These are phyloP conservation scores for Mimumesa dahlbomi DNA, from an alignment of 2,888 invertebrate species.

Conservation along the genomic window DNA sequence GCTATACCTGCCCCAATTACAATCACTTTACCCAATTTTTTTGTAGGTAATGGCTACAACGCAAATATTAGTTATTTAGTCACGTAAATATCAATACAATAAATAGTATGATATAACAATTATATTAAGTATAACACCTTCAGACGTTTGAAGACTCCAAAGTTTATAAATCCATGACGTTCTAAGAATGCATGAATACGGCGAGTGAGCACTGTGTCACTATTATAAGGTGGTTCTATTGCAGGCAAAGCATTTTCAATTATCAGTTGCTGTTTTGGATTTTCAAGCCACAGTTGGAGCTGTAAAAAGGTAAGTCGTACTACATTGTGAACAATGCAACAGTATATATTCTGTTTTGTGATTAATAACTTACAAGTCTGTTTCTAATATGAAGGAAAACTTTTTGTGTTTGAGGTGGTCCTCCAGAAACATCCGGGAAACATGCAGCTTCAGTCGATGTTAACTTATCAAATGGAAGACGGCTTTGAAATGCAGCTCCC, in stretches of 20 bases:
- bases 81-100: slow-evolving; percentile 52
- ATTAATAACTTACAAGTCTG: slow-evolving; percentile 83
- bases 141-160: slow-evolving; percentile 95
- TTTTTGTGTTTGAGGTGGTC: slow-evolving; percentile 90
- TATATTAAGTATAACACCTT: slow-evolving; percentile 81
- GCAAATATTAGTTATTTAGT: no score
- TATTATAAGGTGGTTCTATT: slow-evolving; percentile 95
- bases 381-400: slow-evolving; percentile 96
- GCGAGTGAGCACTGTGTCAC: slow-evolving; percentile 91
- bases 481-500: slow-evolving; percentile 96
- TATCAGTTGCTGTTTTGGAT: slow-evolving; percentile 95
- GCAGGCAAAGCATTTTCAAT: slow-evolving; percentile 90
- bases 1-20: slow-evolving; percentile 92
- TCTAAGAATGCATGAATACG: slow-evolving; percentile 95
- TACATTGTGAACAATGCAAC: slow-evolving; percentile 2
- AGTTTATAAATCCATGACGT: slow-evolving; percentile 98
- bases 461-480: slow-evolving; percentile 96
- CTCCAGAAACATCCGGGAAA: slow-evolving; percentile 94
- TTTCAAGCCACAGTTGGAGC: slow-evolving; percentile 97
- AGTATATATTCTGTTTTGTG: neutral
- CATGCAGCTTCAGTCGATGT: slow-evolving; percentile 96
- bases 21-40: slow-evolving; percentile 83
- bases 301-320: slow-evolving; percentile 64
- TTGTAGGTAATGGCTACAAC: slow-evolving; percentile 78
- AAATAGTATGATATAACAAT: neutral